These are phyloP conservation scores for Plecotus auritus DNA, from an alignment of 2,113 vertebrate genomes.

Conservation along the genomic window DNA sequence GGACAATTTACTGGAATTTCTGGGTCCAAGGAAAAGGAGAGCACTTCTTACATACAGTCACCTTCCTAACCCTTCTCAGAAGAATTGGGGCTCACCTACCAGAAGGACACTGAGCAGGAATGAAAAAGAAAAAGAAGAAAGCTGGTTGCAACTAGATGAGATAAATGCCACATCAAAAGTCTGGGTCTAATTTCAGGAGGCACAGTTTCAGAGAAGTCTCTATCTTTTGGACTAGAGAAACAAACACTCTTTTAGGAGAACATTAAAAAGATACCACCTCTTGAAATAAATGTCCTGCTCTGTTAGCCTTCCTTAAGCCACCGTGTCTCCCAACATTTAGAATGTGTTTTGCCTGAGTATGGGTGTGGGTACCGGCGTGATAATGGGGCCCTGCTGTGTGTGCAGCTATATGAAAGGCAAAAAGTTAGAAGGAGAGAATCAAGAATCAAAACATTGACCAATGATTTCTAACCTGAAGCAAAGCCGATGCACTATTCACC, in stretches of 20 bases:
- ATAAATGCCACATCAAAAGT: neutral
- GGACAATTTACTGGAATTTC: neutral
- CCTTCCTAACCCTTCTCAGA: neutral
- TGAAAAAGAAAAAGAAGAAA: neutral
- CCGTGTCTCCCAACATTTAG: neutral
- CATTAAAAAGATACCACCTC: neutral
- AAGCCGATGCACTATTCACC: neutral
- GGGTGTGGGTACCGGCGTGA: rapidly evolving
- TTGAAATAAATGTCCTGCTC: neutral
- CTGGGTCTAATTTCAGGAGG: neutral
- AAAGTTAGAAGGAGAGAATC: conserved; percentile 43
- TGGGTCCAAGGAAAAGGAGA: neutral
- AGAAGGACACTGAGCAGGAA: neutral
- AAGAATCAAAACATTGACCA: conserved; percentile 59
- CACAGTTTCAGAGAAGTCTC: neutral
- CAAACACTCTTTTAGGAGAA: neutral
- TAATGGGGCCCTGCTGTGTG: neutral
- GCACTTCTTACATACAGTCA: neutral
- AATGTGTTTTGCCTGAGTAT: neutral
- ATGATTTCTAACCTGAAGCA: conserved; percentile 53
- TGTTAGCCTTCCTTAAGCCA: neutral
- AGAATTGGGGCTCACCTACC: neutral
- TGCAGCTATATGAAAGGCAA: neutral
- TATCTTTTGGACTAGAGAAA: neutral
- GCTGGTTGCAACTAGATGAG: neutral